A percentile compares a stretch with the other conserved stretches of the same genome.
These are phyloP conservation scores for Bufo bufo DNA, from an alignment of 2,113 vertebrate species.

Conservation along the genomic window DNA sequence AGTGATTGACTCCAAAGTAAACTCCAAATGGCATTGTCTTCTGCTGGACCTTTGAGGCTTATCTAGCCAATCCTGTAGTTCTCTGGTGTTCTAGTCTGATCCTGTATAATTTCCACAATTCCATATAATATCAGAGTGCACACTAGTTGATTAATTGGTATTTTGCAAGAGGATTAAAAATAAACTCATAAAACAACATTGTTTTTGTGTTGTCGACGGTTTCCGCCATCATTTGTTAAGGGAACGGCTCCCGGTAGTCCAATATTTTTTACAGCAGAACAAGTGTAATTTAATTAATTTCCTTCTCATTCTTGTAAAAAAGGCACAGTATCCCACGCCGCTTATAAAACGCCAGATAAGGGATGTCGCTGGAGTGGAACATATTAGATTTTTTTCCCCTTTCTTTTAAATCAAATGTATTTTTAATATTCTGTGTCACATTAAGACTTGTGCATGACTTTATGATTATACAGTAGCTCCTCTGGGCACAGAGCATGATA, in stretches of 20 bases:
- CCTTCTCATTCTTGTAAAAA: background rate
- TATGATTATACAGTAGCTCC: background rate
- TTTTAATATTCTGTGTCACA: background rate
- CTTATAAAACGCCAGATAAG: conserved; percentile 1
- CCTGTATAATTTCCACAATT: background rate
- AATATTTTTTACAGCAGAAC: conserved; percentile 10
- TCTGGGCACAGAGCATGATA: background rate
- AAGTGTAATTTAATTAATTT: background rate
- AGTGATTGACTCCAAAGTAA: too few species aligned
- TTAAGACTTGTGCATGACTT: background rate
- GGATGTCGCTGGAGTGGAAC: background rate
- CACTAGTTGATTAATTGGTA: background rate
- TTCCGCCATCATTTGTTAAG: background rate
- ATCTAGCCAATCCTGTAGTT: background rate
- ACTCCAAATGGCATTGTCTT: background rate
- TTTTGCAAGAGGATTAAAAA: conserved; percentile 9
- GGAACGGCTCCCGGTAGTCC: conserved; percentile 14
- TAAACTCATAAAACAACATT: background rate
- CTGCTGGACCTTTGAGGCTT: background rate
- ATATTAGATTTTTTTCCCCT: background rate
- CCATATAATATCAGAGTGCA: background rate
- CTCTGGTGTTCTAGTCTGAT: background rate
- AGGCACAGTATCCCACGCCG: background rate
- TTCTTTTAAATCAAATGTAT: background rate
- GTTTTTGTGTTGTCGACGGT: conserved; percentile 11